Evolutionary conservation across 2,113 vertebrate species (phyloP).

Genomic region (Malurus alboscapulatus): DNA sequence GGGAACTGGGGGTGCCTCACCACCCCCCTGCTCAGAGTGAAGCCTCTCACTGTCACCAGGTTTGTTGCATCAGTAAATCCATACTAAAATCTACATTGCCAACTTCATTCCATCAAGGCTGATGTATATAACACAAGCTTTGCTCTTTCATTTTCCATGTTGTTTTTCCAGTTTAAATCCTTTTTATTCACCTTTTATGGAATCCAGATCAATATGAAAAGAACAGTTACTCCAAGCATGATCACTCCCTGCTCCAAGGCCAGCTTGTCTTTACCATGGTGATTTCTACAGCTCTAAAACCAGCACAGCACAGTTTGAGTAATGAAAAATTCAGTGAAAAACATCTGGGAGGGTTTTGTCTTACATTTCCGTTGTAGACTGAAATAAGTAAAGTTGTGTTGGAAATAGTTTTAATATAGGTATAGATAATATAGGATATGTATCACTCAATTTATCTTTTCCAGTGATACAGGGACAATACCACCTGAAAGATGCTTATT

Average conservation of each 20-base stretch:
- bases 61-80: not conserved
- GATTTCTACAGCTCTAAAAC: not conserved
- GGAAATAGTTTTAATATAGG: not conserved
- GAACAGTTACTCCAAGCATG: not conserved
- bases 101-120: not conserved
- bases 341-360: not conserved
- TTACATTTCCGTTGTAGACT: not conserved
- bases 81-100: not conserved
- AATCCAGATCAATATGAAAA: not conserved
- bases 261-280: not conserved
- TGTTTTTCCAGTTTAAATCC: not conserved
- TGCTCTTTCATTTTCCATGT: not conserved
- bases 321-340: not conserved
- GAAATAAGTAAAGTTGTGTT: not conserved
- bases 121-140: not conserved
- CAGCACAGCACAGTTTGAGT: not conserved
- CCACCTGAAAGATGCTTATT: slow-evolving; percentile 92
- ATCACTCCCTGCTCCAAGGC: not conserved
- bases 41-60: not conserved
- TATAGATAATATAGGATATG: not conserved
- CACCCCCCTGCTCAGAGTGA: not conserved
- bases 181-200: not conserved
- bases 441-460: slow-evolving; percentile 47
- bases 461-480: slow-evolving; percentile 87
- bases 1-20: not conserved